A percentile compares a stretch with the other conserved stretches of the same genome.
Evolutionary conservation across 2,797 vertebrate genomes (phyloP).

Genomic region (Oreortyx pictus): DNA sequence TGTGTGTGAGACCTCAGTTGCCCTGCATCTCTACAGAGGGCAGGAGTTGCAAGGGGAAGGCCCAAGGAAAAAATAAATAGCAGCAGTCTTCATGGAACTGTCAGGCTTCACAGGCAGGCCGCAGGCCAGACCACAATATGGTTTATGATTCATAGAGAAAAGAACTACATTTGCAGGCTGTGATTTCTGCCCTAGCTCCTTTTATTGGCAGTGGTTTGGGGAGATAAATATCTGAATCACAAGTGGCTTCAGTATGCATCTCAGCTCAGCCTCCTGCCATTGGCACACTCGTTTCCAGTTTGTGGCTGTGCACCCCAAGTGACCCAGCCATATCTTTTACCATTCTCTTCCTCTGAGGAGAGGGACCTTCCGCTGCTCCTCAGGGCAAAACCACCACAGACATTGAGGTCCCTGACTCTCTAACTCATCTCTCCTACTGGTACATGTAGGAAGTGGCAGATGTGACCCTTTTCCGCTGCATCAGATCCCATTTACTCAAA

Average conservation of each 20-base stretch:
- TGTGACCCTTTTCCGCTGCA: not conserved
- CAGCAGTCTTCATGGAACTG: not conserved
- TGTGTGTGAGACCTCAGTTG: not conserved
- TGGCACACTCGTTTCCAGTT: not conserved
- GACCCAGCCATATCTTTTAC: not conserved
- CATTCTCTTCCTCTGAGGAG: not conserved
- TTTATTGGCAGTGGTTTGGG: not conserved
- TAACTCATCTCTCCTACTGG: not conserved
- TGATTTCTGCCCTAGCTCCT: not conserved
- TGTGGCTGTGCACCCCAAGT: not conserved
- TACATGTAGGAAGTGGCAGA: not conserved
- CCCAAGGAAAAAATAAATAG: not conserved
- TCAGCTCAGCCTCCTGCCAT: not conserved
- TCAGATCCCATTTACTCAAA: slow-evolving; percentile 12
- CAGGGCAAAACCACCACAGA: not conserved
- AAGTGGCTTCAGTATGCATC: not conserved
- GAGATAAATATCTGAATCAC: not conserved
- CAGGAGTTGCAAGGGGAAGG: not conserved
- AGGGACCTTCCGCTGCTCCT: not conserved
- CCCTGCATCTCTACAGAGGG: not conserved
- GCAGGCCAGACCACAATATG: not conserved
- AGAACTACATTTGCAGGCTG: not conserved
- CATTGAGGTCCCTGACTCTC: not conserved
- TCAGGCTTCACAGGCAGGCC: not conserved
- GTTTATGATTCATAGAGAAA: not conserved